Conservation (phyloP, 2,797 vertebrate genomes). For the Ptychadena robeensis region DNA sequence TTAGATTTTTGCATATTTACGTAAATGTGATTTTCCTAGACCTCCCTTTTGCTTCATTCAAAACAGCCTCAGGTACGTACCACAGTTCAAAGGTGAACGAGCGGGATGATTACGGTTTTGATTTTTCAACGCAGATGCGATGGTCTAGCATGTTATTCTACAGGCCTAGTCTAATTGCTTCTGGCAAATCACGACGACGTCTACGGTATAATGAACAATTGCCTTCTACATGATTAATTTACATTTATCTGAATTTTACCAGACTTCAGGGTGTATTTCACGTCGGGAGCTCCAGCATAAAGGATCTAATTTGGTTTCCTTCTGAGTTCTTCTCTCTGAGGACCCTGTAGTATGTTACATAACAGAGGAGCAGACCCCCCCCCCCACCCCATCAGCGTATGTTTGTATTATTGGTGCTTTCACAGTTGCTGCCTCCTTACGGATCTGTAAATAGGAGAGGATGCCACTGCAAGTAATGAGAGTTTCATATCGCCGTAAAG, state of each 20-base stretch:
- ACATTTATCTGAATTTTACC: constrained; percentile 58
- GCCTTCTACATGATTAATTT: constrained; percentile 46
- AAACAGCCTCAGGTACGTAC: neutral
- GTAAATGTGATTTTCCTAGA: neutral
- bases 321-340: constrained; percentile 34
- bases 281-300: constrained; percentile 51
- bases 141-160: constrained; percentile 23
- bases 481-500: constrained; percentile 28
- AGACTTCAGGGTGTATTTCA: neutral
- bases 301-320: constrained; percentile 36
- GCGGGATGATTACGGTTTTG: constrained; percentile 12
- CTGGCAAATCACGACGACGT: constrained; percentile 43
- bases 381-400: neutral
- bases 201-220: constrained; percentile 42
- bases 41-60: neutral
- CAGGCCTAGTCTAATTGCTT: constrained; percentile 58
- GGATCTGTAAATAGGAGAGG: neutral
- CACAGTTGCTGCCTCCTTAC: neutral
- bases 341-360: neutral
- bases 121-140: constrained; percentile 52
- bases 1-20: too few species aligned
- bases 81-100: constrained; percentile 28
- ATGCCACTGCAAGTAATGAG: constrained; percentile 5
- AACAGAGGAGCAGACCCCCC: neutral
- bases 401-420: neutral